phyloP scores from a whole-genome alignment of 2,888 invertebrate genomes.

The Metacarcinus magister region DNA sequence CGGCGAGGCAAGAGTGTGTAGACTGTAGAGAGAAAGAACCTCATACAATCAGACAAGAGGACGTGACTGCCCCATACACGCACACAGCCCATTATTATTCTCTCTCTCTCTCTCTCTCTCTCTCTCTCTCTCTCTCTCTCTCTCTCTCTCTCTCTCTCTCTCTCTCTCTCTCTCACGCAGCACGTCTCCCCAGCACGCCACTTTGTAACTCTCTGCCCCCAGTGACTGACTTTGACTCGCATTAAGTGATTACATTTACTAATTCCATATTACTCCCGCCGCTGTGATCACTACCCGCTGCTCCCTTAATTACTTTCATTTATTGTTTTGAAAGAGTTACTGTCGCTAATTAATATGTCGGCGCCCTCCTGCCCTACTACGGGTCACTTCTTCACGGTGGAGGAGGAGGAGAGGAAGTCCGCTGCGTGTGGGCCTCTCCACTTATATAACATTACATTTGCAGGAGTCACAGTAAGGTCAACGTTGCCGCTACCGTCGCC shows the following conservation, averaged over 20 bases:
- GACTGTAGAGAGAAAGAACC: too few relatives aligned
- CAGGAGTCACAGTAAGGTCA: background rate
- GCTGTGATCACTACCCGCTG: background rate
- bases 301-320: conserved; percentile 26
- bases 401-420: background rate
- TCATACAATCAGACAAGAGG: background rate
- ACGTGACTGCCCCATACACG: background rate
- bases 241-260: conserved; percentile 28
- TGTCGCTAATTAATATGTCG: background rate
- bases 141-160: background rate
- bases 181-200: background rate
- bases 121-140: conserved; percentile 29
- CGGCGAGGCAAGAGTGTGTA: background rate
- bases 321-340: background rate
- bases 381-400: background rate
- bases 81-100: background rate
- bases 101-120: conserved; percentile 48
- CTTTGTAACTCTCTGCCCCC: background rate
- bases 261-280: background rate
- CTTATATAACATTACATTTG: background rate
- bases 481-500: background rate
- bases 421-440: background rate
- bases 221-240: background rate
- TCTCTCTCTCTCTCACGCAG: background rate
- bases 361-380: background rate